These are phyloP conservation scores for Chiridota heheva DNA, from an alignment of 35 echinoderm and acorn worm species.

Conservation along the genomic window DNA sequence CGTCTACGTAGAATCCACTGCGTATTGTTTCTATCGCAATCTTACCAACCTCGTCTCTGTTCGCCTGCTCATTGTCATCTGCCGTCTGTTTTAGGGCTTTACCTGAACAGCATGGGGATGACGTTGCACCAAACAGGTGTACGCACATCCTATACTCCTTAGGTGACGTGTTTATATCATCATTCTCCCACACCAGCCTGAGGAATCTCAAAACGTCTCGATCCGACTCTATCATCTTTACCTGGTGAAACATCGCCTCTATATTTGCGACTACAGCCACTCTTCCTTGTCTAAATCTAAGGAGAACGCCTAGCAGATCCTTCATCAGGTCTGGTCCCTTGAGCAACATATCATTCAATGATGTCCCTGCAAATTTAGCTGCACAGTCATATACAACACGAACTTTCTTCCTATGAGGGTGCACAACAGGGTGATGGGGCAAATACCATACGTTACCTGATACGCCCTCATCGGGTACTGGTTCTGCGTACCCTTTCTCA, in stretches of 20 bases:
- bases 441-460: conserved; percentile 43
- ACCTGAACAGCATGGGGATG: conserved; percentile 41
- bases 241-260: conserved; percentile 70
- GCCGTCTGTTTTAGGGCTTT: conserved; percentile 37
- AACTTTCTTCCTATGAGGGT: conserved; percentile 55
- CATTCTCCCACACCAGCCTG: conserved; percentile 34
- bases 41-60: conserved; percentile 9
- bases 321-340: conserved; percentile 64
- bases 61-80: not conserved
- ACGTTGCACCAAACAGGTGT: conserved; percentile 30
- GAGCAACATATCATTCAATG: conserved; percentile 48
- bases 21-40: conserved; percentile 31
- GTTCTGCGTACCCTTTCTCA: conserved; percentile 50
- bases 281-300: conserved; percentile 32
- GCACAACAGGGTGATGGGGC: conserved; percentile 54
- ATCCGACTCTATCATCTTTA: conserved; percentile 1
- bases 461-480: not conserved
- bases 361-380: conserved; percentile 45
- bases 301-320: conserved; percentile 47
- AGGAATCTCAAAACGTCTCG: conserved; percentile 29
- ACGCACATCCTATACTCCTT: conserved; percentile 55
- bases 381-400: conserved; percentile 72
- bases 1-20: conserved; percentile 56
- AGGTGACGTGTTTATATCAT: not conserved
- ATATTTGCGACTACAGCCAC: conserved; percentile 56